Evolutionary conservation across 2,888 invertebrate species (phyloP), one percentile per base, ranked within the genome.

Genomic region (Dynastes maya): DNA sequence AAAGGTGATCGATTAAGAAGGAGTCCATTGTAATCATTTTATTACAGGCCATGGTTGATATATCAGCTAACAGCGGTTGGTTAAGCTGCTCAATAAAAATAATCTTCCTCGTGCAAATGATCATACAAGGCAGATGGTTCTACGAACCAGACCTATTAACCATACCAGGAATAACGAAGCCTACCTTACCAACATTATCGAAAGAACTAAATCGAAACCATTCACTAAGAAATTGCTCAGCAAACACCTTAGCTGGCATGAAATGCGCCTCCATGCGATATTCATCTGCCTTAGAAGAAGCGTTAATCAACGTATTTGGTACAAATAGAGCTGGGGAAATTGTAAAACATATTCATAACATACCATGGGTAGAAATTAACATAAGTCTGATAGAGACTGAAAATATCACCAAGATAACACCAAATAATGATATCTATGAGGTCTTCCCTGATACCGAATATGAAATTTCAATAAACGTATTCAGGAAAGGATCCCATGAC

Each of bases 31-130:
- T 63, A 68, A 61, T 51, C 16, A 32, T 61, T 71, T 16, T 9
- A 45, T 51, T 89, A 16, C 89, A 98, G 96, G 98, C 98, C 27
- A 97, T 99, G 96, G 94, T 99, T 84, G 99, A 99, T 89, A 94
- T 97, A 11, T 93, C 94, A 63, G 96, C 98, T 0, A 96, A 98
- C 87, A 92, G 94, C 83, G 98, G 98, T 68, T 98, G 97, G 97
- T 90, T 99, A 6, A 91, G 93, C 4, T 94, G 95, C 1, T 93
- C 96, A 0, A 88, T 99, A 13, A 92, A 92, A 78, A 91, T 96
- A 78, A 95, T 96, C 83, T 91, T 93, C 81, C 55, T 96, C 9
- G 93, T 98, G 90, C 99, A 99, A 89, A 95, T 96, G 92, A 91
- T 98, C 13, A 92, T 98, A 3, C 98, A 98, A 90, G 98, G 95